Percentiles rank a stretch among this genome's conserved stretches.
These are phyloP conservation scores for Propsilocerus akamusi DNA, from an alignment of 1,140 invertebrate genomes.

Conservation along the genomic window DNA sequence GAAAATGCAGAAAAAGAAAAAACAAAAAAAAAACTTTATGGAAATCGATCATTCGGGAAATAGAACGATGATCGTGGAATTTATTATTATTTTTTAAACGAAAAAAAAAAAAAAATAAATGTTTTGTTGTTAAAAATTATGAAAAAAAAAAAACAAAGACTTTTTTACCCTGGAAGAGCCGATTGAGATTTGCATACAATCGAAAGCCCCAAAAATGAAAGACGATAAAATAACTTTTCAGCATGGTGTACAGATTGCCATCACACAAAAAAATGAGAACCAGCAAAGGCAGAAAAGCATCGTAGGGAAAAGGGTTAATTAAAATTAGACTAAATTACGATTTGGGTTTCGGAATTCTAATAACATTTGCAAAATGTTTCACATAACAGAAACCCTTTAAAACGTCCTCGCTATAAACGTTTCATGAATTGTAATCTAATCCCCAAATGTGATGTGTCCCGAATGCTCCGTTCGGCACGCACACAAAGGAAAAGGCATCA, in stretches of 20 bases:
- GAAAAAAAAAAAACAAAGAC: slow-evolving; percentile 1
- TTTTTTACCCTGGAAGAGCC: not conserved
- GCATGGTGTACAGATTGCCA: not conserved
- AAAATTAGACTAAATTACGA: too few species aligned
- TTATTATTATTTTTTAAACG: slow-evolving; percentile 5
- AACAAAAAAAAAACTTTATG: slow-evolving; percentile 8
- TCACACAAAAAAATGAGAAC: not conserved
- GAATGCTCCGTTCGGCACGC: too few species aligned
- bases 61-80: slow-evolving; percentile 1
- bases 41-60: not conserved
- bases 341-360: too few species aligned
- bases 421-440: too few species aligned
- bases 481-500: not conserved
- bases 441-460: too few species aligned
- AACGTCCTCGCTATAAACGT: too few species aligned
- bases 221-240: not conserved
- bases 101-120: slow-evolving; percentile 14
- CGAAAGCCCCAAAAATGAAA: not conserved
- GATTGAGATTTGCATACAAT: not conserved
- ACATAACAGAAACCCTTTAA: too few species aligned
- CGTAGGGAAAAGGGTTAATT: too few species aligned
- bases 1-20: slow-evolving; percentile 10
- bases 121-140: slow-evolving; percentile 10
- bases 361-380: too few species aligned
- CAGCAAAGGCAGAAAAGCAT: too few species aligned